Conservation (phyloP, 1,140 invertebrate genomes). For the Ephestia elutella region DNA sequence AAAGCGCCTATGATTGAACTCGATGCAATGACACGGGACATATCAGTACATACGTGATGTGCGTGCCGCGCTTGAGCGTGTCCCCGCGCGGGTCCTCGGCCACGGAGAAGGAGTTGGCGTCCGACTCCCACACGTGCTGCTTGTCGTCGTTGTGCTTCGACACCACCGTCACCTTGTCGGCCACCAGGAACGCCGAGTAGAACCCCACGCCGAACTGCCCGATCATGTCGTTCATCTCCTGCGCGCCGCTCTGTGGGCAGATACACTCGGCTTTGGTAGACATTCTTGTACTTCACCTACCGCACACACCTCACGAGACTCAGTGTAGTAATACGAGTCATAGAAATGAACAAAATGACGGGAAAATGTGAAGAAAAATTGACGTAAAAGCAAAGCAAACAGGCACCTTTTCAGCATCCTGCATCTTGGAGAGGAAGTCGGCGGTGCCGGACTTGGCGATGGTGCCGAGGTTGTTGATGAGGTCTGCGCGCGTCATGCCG, state of each 20-base stretch:
- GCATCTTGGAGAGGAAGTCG: slow-evolving; percentile 96
- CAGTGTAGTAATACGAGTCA: too few relatives aligned
- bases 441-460: slow-evolving; percentile 99
- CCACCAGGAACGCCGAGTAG: slow-evolving; percentile 98
- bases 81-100: slow-evolving; percentile 95
- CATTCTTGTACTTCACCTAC: too few relatives aligned
- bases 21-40: too few relatives aligned
- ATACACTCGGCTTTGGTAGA: neutral
- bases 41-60: slow-evolving; percentile 71
- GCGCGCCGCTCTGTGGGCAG: slow-evolving; percentile 27
- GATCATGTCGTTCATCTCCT: slow-evolving; percentile 83
- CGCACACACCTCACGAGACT: too few relatives aligned
- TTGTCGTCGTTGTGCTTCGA: slow-evolving; percentile 96
- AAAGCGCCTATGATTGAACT: too few relatives aligned
- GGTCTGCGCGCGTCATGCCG: slow-evolving; percentile 97
- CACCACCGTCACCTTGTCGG: slow-evolving; percentile 92
- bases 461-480: slow-evolving; percentile 97
- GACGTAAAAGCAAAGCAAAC: too few relatives aligned
- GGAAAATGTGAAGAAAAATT: too few relatives aligned
- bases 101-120: slow-evolving; percentile 91
- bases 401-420: slow-evolving; percentile 75
- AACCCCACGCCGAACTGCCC: slow-evolving; percentile 98
- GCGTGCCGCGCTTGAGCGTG: slow-evolving; percentile 92
- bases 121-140: slow-evolving; percentile 99
- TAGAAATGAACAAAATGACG: too few relatives aligned